Base-by-base conservation (phyloP, 2,888 invertebrate genomes). In the Mesodorylaimus sp. region DNA sequence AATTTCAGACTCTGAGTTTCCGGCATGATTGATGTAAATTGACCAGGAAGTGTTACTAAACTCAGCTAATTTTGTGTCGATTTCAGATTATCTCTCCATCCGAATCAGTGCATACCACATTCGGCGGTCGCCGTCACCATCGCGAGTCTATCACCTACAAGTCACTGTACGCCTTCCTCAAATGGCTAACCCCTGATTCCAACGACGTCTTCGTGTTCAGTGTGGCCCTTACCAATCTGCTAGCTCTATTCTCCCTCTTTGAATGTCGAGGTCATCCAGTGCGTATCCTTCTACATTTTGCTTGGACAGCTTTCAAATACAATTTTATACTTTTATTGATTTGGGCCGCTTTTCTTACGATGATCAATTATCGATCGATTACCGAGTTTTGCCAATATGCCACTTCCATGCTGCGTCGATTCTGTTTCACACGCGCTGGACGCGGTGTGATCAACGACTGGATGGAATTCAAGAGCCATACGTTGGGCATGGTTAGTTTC, bases 191-290 rank as follows among this genome's bases (percentile, higher is more conserved):
- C 54, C 74, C 74, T 2, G 72, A 72, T 59, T 64, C 69, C 52
- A 74, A 73, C 61, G 74, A 74, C 60, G 61, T 73, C 16, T 74
- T 74, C 58, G 60, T 72, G 10, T 58, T 67, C 44, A 70, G 68
- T 55, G 61, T 74, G 36, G 56, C 69, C 21, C 50, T 71, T 13
- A 66, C 68, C 47, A 74, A 73, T 59, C 58, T 70, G 54, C 57
- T 70, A 28, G 69, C 69, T 16, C 62, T 65, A 45, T 62, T 73
- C 53, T 69, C 71, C 53, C 56, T 71, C 23, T 66, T 70, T 54
- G 61, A 70, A 52, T 55, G 64, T n/a, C 60, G 63, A 24, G 66
- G 68, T 32, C 58, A 64, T 25, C 42, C 62, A 5, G 52, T 61
- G n/a, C 61, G 55, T 50, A 61, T 68, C 52, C 45, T 62, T 2